Evolutionary conservation across 1,140 invertebrate genomes (phyloP).

Genomic region (Chymomyza costata): DNA sequence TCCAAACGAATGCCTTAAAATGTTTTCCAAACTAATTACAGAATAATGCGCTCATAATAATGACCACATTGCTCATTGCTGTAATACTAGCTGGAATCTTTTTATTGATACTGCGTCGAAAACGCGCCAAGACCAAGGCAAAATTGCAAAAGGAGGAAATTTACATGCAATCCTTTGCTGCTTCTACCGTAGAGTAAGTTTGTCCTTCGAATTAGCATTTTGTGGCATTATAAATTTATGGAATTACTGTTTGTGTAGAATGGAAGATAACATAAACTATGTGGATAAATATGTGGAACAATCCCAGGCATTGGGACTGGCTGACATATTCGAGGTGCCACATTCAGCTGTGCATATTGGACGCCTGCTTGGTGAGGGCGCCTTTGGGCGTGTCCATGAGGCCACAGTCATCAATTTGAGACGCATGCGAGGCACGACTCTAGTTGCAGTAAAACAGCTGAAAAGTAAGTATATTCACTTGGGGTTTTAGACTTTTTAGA

Average conservation of each 20-base stretch:
- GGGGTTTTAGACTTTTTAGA: background rate
- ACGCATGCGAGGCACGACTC: constrained; percentile 76
- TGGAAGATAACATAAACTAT: constrained; percentile 70
- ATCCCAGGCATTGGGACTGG: constrained; percentile 54
- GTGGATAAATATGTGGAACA: constrained; percentile 70
- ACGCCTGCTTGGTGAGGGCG: constrained; percentile 82
- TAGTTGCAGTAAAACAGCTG: constrained; percentile 85
- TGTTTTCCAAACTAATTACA: background rate
- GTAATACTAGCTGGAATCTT: constrained; percentile 35
- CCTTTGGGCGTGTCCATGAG: constrained; percentile 84
- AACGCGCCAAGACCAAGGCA: constrained; percentile 26
- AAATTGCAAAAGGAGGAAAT: constrained; percentile 47
- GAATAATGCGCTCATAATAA: constrained; percentile 46
- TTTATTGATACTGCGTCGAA: constrained; percentile 30
- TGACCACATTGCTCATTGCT: constrained; percentile 40
- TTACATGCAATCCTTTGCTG: constrained; percentile 48
- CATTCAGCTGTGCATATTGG: constrained; percentile 70
- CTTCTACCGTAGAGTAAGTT: constrained; percentile 47
- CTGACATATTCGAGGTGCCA: constrained; percentile 65
- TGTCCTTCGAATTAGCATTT: background rate
- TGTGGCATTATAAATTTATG: no score
- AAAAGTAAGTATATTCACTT: constrained; percentile 79
- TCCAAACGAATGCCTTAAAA: background rate
- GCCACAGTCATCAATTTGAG: constrained; percentile 77
- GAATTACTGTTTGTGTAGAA: no score